Base-by-base conservation (phyloP, 1,140 invertebrate species). In the Neomicropteryx cornuta region DNA sequence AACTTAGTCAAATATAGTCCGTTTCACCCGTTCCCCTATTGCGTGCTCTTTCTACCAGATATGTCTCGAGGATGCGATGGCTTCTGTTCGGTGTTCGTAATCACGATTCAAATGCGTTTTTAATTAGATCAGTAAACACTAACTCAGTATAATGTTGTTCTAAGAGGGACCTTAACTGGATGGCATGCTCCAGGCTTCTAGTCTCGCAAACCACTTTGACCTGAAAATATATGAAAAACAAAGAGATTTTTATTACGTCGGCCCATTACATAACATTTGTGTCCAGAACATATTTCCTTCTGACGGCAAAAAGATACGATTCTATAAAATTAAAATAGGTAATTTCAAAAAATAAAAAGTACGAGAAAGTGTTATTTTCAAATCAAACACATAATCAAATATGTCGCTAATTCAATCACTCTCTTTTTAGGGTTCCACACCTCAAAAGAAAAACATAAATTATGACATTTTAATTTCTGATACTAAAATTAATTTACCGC, bases 171-270 rank as follows among this genome's bases (percentile, higher is more conserved):
- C 55, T 50, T 19, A 93, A 57, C 53, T 82, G 61, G 18, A 75
- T 57, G 36, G 78, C 73, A 59, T 94, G 89, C 1, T 79, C 75
- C 39, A 73, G 71, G 44, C 91, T 87, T 44, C 82, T 66, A 0
- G 89, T 93, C 60, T 94, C 90, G 48, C 81, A 85, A 2, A 89
- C 75, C 1, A 89, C 81, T 62, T 84, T 86, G 2, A 86, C 79
- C 77, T 81, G 54, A 18, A 63, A 54, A 45, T 19, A 5, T 17
- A 50, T 22, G 5, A 42, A 36, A 44, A 39, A 33, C 3, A 14
- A 38, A 46, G 35, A 29, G 42, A 41, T 36, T 23, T 23, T 18
- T 11, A 16, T 24, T 19, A 17, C 11, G 23, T 11, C 5, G 28
- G 23, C 13, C 13, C 8, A 8, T 31, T 19, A 33, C 6, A 17